phyloP scores from a whole-genome alignment of 2,888 invertebrate genomes.

The Hipparchia semele region DNA sequence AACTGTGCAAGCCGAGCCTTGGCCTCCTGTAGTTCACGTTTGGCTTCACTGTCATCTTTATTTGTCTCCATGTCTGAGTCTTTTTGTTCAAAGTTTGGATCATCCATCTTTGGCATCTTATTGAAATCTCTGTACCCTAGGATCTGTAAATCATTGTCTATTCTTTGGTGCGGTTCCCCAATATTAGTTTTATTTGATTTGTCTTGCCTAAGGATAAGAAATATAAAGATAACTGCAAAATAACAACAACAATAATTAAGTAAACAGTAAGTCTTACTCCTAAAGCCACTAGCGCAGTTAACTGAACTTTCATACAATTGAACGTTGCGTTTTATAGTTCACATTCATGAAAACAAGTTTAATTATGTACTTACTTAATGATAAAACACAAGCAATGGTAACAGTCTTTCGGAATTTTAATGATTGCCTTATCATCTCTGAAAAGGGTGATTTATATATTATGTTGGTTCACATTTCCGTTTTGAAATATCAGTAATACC shows the following conservation, averaged over 20 bases:
- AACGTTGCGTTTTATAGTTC: constrained; percentile 24
- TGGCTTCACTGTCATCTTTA: constrained; percentile 55
- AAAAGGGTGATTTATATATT: constrained; percentile 45
- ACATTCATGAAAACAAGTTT: constrained; percentile 25
- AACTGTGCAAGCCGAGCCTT: constrained; percentile 85
- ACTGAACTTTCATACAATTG: background rate
- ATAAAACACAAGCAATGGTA: constrained; percentile 60
- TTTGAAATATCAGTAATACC: constrained; percentile 28
- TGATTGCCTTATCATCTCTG: constrained; percentile 76
- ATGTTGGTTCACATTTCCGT: constrained; percentile 63
- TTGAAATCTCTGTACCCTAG: constrained; percentile 59
- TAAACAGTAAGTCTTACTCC: background rate
- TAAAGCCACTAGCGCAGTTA: constrained; percentile 14
- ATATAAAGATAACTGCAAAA: constrained; percentile 65
- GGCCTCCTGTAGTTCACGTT: constrained; percentile 84
- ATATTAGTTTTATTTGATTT: constrained; percentile 47
- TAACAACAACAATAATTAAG: constrained; percentile 35
- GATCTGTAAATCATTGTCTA: constrained; percentile 53
- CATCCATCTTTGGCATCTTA: constrained; percentile 54
- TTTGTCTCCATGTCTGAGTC: constrained; percentile 49
- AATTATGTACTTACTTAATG: constrained; percentile 62
- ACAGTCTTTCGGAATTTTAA: constrained; percentile 73
- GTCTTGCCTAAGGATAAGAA: constrained; percentile 61
- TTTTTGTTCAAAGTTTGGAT: constrained; percentile 49
- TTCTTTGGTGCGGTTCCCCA: constrained; percentile 52